Conservation (phyloP, 2,113 vertebrate genomes). For the Perca schrenkii region DNA sequence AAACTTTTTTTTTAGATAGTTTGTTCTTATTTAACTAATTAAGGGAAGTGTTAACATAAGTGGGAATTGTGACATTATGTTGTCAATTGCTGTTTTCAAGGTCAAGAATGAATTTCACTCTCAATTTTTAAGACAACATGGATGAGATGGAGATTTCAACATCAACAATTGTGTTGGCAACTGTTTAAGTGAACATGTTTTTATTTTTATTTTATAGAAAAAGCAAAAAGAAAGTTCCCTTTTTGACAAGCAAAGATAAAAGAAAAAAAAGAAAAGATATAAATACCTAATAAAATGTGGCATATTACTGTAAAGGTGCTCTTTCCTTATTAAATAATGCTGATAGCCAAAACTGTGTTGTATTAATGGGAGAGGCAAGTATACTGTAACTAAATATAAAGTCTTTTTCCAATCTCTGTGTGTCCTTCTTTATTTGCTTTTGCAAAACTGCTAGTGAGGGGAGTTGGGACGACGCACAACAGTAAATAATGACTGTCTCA, state of each 20-base stretch:
- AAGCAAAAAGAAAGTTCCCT: background rate
- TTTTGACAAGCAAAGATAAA: background rate
- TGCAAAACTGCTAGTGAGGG: conserved; percentile 39
- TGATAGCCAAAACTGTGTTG: background rate
- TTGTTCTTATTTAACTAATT: background rate
- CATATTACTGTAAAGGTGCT: background rate
- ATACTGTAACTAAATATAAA: conserved; percentile 9
- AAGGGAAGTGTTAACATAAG: background rate
- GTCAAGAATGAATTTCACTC: background rate
- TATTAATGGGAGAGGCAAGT: background rate
- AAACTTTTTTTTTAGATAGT: background rate
- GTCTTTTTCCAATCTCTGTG: background rate
- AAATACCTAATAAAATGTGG: background rate
- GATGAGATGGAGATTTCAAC: background rate
- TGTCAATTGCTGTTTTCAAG: background rate
- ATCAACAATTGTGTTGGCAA: background rate
- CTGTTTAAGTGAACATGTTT: background rate
- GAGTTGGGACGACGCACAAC: conserved; percentile 37
- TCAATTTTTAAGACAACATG: background rate
- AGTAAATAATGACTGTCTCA: conserved; percentile 77
- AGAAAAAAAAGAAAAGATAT: background rate
- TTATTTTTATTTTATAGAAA: background rate
- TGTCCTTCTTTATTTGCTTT: conserved; percentile 30
- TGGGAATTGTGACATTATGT: background rate
- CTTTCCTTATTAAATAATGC: conserved; percentile 8